Percentiles rank a stretch among this genome's conserved stretches.
Conservation (phyloP, 2,113 vertebrate species). For the Nymphicus hollandicus region DNA sequence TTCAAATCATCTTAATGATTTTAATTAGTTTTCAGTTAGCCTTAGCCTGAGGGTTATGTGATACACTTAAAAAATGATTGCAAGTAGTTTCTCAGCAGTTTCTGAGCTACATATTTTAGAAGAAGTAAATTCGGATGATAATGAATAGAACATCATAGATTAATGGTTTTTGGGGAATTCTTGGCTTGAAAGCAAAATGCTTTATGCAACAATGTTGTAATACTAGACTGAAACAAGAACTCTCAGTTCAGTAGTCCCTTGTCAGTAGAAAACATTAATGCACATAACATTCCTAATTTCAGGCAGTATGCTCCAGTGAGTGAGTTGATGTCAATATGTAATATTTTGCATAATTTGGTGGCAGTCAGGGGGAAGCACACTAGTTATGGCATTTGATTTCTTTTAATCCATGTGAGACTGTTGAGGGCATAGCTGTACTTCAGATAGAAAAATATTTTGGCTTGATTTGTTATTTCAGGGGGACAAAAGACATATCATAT, state of each 20-base stretch:
- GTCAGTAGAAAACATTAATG: slow-evolving; percentile 5
- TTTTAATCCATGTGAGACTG: not conserved
- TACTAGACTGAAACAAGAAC: not conserved
- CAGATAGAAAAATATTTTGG: not conserved
- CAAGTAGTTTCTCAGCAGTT: slow-evolving; percentile 43
- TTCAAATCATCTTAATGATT: slow-evolving; percentile 18
- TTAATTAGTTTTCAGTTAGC: slow-evolving; percentile 47
- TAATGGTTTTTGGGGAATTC: slow-evolving; percentile 38
- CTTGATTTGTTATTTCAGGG: not conserved
- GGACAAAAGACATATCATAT: not conserved
- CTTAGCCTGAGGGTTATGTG: not conserved
- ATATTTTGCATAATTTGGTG: slow-evolving; percentile 30
- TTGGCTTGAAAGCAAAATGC: slow-evolving; percentile 20
- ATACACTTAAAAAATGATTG: not conserved
- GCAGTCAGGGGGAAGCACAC: not conserved
- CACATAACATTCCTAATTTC: slow-evolving; percentile 20
- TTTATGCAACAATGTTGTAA: slow-evolving; percentile 20
- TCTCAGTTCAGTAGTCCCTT: not conserved
- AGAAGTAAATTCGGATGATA: slow-evolving; percentile 21
- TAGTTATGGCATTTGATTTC: not conserved
- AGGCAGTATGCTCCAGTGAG: slow-evolving; percentile 24
- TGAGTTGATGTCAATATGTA: not conserved
- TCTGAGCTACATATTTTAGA: slow-evolving; percentile 18
- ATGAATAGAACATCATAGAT: slow-evolving; percentile 34
- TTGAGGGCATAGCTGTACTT: not conserved